A percentile compares a stretch with the other conserved stretches of the same genome.
These are phyloP conservation scores for Leptosomus discolor DNA, from an alignment of 2,113 vertebrate genomes.

Conservation along the genomic window DNA sequence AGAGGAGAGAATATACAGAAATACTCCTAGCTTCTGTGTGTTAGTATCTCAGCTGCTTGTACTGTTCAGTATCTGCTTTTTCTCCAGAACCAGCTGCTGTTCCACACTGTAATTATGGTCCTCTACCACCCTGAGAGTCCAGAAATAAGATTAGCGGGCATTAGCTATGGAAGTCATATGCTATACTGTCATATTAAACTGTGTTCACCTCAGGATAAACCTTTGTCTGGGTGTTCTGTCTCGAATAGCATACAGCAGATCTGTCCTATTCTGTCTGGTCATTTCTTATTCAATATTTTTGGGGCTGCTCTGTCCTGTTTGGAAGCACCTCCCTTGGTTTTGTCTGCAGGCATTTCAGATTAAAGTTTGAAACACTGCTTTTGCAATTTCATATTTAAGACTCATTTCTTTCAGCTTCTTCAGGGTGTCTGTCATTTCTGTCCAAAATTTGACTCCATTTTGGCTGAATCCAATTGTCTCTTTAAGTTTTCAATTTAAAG, in stretches of 20 bases:
- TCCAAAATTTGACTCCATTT: background rate
- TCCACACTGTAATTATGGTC: background rate
- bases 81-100: background rate
- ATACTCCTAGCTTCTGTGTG: background rate
- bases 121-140: background rate
- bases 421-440: background rate
- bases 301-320: background rate
- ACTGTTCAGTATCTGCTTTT: background rate
- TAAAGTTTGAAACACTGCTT: background rate
- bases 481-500: background rate
- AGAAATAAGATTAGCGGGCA: background rate
- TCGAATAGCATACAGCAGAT: background rate
- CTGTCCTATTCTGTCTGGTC: background rate
- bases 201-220: background rate
- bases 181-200: background rate
- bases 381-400: background rate
- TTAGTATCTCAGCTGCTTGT: background rate
- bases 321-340: background rate
- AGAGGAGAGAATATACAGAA: background rate
- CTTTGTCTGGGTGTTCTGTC: background rate
- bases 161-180: background rate
- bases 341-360: background rate
- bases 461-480: background rate
- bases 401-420: background rate
- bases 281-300: background rate